These are phyloP conservation scores for Drosophila tanythrix DNA, from an alignment of 2,888 invertebrate species.

Conservation along the genomic window DNA sequence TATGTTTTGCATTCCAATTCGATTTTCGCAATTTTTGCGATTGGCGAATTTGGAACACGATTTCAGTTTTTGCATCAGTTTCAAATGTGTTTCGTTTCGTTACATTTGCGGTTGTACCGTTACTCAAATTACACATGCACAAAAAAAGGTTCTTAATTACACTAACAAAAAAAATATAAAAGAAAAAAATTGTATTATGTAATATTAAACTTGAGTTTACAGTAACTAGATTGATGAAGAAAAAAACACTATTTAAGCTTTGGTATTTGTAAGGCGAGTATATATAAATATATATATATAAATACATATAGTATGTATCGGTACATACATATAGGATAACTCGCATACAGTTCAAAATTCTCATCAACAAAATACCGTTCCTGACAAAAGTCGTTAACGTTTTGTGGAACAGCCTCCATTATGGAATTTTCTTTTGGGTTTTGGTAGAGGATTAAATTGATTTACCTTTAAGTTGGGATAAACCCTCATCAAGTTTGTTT, in stretches of 20 bases:
- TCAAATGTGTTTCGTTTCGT: conserved; percentile 11
- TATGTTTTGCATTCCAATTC: conserved; percentile 18
- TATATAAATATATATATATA: neutral
- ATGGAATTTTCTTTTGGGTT: conserved; percentile 6
- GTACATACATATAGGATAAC: neutral
- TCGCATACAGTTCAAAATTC: conserved; percentile 55
- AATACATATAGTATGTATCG: neutral
- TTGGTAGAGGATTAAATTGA: neutral
- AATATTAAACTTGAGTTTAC: conserved; percentile 22
- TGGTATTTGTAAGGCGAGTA: conserved; percentile 71
- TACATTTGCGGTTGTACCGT: conserved; percentile 50
- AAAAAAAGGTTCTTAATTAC: conserved; percentile 28
- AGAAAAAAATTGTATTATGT: conserved; percentile 6
- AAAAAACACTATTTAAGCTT: conserved; percentile 60
- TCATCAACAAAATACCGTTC: conserved; percentile 8
- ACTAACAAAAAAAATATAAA: conserved; percentile 19
- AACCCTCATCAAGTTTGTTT: neutral
- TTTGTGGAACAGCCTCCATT: conserved; percentile 10
- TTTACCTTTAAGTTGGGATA: neutral
- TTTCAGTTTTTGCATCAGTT: conserved; percentile 3
- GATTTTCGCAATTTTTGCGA: conserved; percentile 7
- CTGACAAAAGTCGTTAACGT: conserved; percentile 8
- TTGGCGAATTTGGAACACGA: conserved; percentile 11
- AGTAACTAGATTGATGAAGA: conserved; percentile 12
- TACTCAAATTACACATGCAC: conserved; percentile 18